Percentiles rank a stretch among this genome's conserved stretches.
Conservation (phyloP, 2,888 invertebrate species). For the Pachycephus smyrnensis region DNA sequence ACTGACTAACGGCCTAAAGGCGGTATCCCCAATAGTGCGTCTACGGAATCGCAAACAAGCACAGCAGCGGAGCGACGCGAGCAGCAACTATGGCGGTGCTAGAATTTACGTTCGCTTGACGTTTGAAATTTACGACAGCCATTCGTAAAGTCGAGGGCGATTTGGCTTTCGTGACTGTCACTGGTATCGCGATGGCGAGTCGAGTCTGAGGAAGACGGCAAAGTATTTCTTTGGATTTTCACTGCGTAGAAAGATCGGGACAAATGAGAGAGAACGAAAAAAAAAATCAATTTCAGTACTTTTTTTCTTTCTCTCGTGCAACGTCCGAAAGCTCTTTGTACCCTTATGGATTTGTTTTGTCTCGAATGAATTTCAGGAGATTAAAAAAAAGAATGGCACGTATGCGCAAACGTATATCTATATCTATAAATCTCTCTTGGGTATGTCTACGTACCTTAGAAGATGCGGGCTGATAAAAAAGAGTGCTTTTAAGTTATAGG, state of each 20-base stretch:
- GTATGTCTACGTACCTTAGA: not conserved
- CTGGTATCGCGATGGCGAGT: slow-evolving; percentile 4
- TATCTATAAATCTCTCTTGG: not conserved
- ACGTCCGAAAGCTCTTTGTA: too few relatives aligned
- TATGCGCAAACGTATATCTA: not conserved
- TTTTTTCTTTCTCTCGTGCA: too few relatives aligned
- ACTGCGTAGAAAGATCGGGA: not conserved
- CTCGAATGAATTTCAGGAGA: not conserved
- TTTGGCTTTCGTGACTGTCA: not conserved
- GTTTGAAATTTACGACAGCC: not conserved
- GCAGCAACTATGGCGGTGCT: too few relatives aligned
- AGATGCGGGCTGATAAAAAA: not conserved
- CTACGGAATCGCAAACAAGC: not conserved
- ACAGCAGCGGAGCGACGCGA: not conserved
- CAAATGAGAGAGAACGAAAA: not conserved
- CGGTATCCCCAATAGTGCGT: not conserved
- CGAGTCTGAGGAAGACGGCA: not conserved
- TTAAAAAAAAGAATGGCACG: not conserved
- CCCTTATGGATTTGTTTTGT: not conserved
- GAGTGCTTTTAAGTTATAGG: not conserved
- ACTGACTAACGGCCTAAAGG: not conserved
- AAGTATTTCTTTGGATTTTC: not conserved
- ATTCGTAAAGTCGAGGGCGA: not conserved
- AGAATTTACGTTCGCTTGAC: not conserved
- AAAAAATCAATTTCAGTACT: not conserved